These are phyloP conservation scores for Mormyrus iriodes DNA, from an alignment of 2,113 vertebrate species.

Conservation along the genomic window DNA sequence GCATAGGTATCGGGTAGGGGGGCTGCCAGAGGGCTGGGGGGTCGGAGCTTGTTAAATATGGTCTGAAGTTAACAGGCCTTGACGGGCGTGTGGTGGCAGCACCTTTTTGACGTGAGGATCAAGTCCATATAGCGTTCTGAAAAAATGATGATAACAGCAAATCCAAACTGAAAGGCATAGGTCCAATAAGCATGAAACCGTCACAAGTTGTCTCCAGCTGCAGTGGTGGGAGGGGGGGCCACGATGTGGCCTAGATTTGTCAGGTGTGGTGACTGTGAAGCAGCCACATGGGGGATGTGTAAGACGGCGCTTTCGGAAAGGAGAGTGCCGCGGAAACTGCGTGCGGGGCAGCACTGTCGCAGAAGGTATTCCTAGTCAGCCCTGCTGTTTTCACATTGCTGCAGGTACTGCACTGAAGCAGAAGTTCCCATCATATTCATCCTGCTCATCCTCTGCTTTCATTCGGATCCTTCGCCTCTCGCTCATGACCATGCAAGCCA, in stretches of 20 bases:
- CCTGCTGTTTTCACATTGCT: neutral
- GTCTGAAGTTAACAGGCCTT: neutral
- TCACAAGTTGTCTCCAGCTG: neutral
- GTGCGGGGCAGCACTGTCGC: no score
- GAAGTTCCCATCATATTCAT: neutral
- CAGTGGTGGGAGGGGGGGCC: neutral
- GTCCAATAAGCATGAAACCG: neutral
- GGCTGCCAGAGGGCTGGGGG: neutral
- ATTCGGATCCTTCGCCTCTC: neutral
- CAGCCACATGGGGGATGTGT: conserved; percentile 21
- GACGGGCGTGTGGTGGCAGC: neutral
- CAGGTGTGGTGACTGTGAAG: conserved; percentile 15
- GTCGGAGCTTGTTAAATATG: neutral
- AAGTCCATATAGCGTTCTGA: neutral
- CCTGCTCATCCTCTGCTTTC: neutral
- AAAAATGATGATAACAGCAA: neutral
- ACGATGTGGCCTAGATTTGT: conserved; percentile 28
- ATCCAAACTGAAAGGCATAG: neutral
- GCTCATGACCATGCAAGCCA: neutral
- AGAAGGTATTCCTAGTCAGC: neutral
- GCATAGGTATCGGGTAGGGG: neutral
- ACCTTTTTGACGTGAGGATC: no score
- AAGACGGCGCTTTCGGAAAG: no score
- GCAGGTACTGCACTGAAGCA: neutral
- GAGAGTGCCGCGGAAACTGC: neutral